Percentiles rank a stretch among this genome's conserved stretches.
phyloP scores from a whole-genome alignment of 2,113 vertebrate species.

The Rhinolophus sinicus region DNA sequence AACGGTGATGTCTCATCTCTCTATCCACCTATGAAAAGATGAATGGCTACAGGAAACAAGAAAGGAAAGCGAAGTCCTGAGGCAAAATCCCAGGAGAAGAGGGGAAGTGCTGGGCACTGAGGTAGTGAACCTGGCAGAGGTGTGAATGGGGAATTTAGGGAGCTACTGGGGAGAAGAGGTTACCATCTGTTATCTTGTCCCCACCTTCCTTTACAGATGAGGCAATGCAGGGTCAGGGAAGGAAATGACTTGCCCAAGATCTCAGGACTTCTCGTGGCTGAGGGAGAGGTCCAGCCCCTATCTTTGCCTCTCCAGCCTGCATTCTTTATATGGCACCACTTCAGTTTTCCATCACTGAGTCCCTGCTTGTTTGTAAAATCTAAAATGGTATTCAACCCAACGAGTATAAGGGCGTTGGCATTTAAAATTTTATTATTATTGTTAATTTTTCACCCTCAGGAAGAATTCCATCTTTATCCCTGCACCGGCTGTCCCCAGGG shows the following conservation, averaged over 20 bases:
- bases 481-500: neutral
- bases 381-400: neutral
- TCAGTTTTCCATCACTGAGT: neutral
- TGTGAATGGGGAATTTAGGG: neutral
- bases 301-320: neutral
- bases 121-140: neutral
- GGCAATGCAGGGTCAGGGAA: neutral
- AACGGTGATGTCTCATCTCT: neutral
- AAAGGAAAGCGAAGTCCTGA: neutral
- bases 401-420: neutral
- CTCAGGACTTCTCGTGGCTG: neutral
- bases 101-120: neutral
- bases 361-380: neutral
- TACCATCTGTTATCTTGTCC: neutral
- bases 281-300: neutral
- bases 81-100: neutral
- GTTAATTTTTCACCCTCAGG: neutral
- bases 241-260: neutral
- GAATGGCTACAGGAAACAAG: neutral
- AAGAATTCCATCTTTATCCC: neutral
- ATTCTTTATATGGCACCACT: rapidly evolving
- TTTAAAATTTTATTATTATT: neutral
- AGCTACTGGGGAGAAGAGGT: rapidly evolving
- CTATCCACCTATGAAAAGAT: neutral
- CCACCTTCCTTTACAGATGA: neutral